Conservation (phyloP, 2,113 vertebrate species). For the Monopterus albus region DNA sequence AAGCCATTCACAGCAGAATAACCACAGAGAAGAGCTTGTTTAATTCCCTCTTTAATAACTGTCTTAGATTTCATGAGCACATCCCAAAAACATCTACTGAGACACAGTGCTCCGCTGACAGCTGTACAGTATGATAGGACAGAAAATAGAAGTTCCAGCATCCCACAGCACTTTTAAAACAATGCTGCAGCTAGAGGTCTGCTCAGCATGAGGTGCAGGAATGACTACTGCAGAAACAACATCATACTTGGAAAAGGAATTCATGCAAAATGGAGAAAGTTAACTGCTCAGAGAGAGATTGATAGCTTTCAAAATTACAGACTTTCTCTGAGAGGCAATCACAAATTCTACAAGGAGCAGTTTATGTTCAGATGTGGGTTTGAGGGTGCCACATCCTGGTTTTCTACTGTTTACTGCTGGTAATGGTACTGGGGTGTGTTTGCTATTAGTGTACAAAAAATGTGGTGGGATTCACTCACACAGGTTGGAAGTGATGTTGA, state of each 20-base stretch:
- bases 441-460: constrained; percentile 12
- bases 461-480: constrained; percentile 41
- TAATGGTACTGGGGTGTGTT: constrained; percentile 17
- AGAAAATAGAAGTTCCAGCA: constrained; percentile 18
- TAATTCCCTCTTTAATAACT: constrained; percentile 62
- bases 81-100: constrained; percentile 27
- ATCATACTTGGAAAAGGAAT: constrained; percentile 24
- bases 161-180: constrained; percentile 31
- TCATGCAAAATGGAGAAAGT: constrained; percentile 20
- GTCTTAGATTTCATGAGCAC: constrained; percentile 42
- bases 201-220: constrained; percentile 33
- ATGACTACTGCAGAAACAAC: constrained; percentile 29
- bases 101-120: constrained; percentile 24
- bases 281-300: constrained; percentile 26
- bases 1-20: constrained; percentile 24
- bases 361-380: constrained; percentile 37
- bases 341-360: constrained; percentile 22
- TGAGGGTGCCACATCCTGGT: constrained; percentile 17
- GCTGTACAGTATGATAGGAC: constrained; percentile 14
- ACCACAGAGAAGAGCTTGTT: constrained; percentile 38
- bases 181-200: constrained; percentile 18
- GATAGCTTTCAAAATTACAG: constrained; percentile 7
- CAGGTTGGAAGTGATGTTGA: constrained; percentile 44
- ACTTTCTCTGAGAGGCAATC: constrained; percentile 10
- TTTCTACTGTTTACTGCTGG: constrained; percentile 13